Percentiles rank a stretch among this genome's conserved stretches.
Evolutionary conservation across 30 jellyfish, hydroid and myxozoan genomes (phyloP).

Genomic region (Aurelia coerulea): DNA sequence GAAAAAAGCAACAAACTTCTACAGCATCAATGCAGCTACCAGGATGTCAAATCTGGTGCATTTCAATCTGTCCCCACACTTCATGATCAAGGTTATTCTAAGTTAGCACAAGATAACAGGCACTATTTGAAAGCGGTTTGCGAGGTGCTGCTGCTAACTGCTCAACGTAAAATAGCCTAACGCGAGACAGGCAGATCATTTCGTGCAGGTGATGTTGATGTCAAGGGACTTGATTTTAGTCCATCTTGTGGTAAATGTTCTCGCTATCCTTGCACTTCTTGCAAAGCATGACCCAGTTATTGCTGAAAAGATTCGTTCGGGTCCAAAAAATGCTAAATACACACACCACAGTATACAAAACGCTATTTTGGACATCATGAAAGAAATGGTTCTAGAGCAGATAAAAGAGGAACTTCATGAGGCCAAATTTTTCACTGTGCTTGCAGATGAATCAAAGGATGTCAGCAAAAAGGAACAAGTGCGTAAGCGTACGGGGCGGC

Average conservation of each 20-base stretch:
- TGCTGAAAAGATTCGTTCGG: not conserved
- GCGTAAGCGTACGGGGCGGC: no score
- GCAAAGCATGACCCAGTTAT: constrained; percentile 42
- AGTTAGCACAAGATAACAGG: constrained; percentile 45
- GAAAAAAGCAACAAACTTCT: constrained; percentile 35
- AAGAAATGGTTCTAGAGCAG: no score
- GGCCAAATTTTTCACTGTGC: no score
- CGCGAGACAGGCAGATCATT: constrained; percentile 60
- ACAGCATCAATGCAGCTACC: constrained; percentile 56
- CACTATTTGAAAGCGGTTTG: constrained; percentile 46
- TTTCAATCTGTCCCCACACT: constrained; percentile 51
- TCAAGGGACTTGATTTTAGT: not conserved
- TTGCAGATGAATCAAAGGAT: no score
- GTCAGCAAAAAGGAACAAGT: no score
- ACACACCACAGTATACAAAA: no score
- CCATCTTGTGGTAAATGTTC: constrained; percentile 41
- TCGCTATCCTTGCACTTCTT: constrained; percentile 41
- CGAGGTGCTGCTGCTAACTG: constrained; percentile 54
- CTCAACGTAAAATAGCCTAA: constrained; percentile 62
- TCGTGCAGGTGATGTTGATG: constrained; percentile 16
- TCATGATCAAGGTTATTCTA: constrained; percentile 25
- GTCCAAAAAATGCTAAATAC: not conserved
- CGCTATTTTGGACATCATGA: no score
- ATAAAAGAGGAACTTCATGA: no score
- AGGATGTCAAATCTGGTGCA: constrained; percentile 43